Base-by-base conservation (phyloP, 2,888 invertebrate genomes). In the Dyspetes luteomarginatus region DNA sequence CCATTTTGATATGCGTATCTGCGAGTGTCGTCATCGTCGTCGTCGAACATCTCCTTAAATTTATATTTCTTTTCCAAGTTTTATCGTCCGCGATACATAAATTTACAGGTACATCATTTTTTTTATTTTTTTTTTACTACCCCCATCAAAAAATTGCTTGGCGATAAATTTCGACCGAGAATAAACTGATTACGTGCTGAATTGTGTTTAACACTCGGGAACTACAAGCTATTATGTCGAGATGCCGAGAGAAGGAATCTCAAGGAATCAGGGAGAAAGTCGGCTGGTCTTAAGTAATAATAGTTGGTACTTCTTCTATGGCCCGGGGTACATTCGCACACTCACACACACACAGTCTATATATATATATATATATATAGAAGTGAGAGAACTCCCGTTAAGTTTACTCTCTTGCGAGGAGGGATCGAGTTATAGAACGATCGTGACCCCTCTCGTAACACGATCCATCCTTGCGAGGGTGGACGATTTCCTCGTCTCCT, bases 251-350 rank as follows among this genome's bases (percentile, higher is more conserved):
- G 58, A 28, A 41, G 69, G 81, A 78, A 76, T 83, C 83, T 55
- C 81, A 58, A 73, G 78, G 78, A 82, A 82, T 81, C 74, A 56
- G 67, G 81, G 84, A 84, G 84, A 84, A 84, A 84, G 84, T 84
- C 72, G 52, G 75, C 56, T 75, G 67, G 73, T 77, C 82, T 81
- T 77, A 65, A 80, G 79, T 84, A 78, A 82, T 81, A 84, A 83
- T 75, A 65, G 77, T 67, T 72, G 71, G 71, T 78, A 74, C 78
- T 62, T 75, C 50, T 69, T 30, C 64, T 73, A 74, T 78, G 69
- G 76, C 60, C 55, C 67, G 69, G 72, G 78, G 56, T 78, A 55
- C 68, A 74, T 65, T 75, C 60, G 69, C 43, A 43, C 28, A 24
- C 68, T 67, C 55, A 75, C 58, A 52, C 72, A 65, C 48, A 48